Evolutionary conservation across 1,140 invertebrate species (phyloP).

Genomic region (Prorops nasuta): DNA sequence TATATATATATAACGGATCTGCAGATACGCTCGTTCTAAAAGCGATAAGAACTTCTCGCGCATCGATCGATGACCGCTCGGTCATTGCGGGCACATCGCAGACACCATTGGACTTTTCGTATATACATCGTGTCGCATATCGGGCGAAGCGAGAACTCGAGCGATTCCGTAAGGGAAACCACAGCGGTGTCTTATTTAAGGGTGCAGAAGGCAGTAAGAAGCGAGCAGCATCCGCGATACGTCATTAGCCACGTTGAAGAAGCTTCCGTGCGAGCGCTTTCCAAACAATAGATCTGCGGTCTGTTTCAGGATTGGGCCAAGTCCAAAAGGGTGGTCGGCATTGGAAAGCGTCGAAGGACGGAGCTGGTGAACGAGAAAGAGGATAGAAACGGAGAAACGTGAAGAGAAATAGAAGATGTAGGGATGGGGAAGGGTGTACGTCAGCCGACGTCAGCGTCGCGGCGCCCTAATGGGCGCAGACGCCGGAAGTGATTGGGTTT

Average conservation of each 20-base stretch:
- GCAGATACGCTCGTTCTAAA: too few species aligned
- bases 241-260: constrained; percentile 37
- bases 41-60: too few species aligned
- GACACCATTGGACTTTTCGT: too few species aligned
- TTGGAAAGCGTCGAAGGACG: constrained; percentile 15
- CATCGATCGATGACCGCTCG: too few species aligned
- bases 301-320: constrained; percentile 44
- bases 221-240: constrained; percentile 30
- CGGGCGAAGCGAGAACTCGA: too few species aligned
- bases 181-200: too few species aligned
- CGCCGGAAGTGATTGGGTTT: constrained; percentile 61
- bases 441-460: constrained; percentile 57
- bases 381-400: constrained; percentile 5
- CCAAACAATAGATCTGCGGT: constrained; percentile 55
- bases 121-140: too few species aligned
- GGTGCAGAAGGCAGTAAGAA: constrained; percentile 2
- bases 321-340: constrained; percentile 27
- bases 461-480: constrained; percentile 59
- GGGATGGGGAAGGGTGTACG: constrained; percentile 42
- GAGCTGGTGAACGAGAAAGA: constrained; percentile 4
- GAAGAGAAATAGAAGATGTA: constrained; percentile 17
- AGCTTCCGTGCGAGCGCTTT: constrained; percentile 45
- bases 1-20: background rate
- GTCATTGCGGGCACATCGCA: too few species aligned
- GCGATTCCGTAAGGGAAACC: too few species aligned